Evolutionary conservation across 2,113 vertebrate genomes (phyloP).

Genomic region (Bettongia penicillata): DNA sequence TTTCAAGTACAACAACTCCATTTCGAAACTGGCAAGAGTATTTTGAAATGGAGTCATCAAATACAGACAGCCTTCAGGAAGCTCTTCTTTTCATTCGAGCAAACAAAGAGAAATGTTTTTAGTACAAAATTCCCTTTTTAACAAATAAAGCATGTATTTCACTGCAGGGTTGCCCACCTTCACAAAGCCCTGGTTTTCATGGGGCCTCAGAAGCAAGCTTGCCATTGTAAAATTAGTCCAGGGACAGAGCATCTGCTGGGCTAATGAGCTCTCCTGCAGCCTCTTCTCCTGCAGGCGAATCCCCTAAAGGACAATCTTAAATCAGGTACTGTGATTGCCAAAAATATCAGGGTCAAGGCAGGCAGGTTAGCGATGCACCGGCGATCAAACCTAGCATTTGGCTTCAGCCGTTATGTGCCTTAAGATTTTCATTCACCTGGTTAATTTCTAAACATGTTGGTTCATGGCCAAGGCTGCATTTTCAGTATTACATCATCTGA

Average conservation of each 20-base stretch:
- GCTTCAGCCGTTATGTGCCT: slow-evolving; percentile 57
- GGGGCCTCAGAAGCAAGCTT: slow-evolving; percentile 70
- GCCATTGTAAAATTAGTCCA: slow-evolving; percentile 73
- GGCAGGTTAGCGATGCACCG: slow-evolving; percentile 43
- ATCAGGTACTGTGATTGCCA: slow-evolving; percentile 69
- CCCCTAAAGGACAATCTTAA: slow-evolving; percentile 75
- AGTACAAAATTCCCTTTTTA: slow-evolving; percentile 75
- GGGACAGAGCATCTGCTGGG: slow-evolving; percentile 68
- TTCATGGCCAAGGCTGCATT: slow-evolving; percentile 64
- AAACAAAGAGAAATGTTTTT: slow-evolving; percentile 75
- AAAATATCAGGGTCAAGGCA: slow-evolving; percentile 1
- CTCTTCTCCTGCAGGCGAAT: slow-evolving; percentile 76
- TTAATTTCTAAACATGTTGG: slow-evolving; percentile 70
- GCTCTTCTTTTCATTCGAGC: slow-evolving; percentile 69
- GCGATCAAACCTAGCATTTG: slow-evolving; percentile 26
- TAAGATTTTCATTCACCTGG: slow-evolving; percentile 54
- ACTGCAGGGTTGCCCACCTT: slow-evolving; percentile 75
- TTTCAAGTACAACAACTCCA: slow-evolving; percentile 69
- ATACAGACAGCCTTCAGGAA: slow-evolving; percentile 62
- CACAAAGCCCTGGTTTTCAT: slow-evolving; percentile 65
- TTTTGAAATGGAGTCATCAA: slow-evolving; percentile 80
- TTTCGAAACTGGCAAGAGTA: slow-evolving; percentile 74
- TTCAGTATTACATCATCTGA: slow-evolving; percentile 65
- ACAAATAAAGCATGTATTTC: slow-evolving; percentile 73
- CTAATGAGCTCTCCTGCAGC: slow-evolving; percentile 84